Evolutionary conservation across 2,888 invertebrate genomes (phyloP).

Genomic region (Drosophila tripunctata): DNA sequence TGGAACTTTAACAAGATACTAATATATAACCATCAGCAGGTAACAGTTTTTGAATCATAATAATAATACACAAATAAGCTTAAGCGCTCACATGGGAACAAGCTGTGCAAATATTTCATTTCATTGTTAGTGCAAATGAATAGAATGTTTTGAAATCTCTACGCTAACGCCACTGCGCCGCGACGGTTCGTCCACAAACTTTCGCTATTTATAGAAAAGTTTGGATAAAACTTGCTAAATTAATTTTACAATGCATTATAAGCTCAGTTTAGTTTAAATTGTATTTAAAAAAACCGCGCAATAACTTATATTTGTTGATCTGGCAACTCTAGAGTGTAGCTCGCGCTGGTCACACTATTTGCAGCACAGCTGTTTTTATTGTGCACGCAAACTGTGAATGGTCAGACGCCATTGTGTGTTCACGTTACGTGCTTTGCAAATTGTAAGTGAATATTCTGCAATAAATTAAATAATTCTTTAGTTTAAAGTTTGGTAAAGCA

Average conservation of each 20-base stretch:
- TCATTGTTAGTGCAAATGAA: slow-evolving; percentile 40
- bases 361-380: slow-evolving; percentile 35
- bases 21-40: slow-evolving; percentile 43
- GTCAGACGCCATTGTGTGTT: slow-evolving; percentile 57
- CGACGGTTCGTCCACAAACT: slow-evolving; percentile 35
- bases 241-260: background rate
- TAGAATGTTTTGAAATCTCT: slow-evolving; percentile 74
- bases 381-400: slow-evolving; percentile 35
- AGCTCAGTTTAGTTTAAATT: background rate
- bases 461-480: slow-evolving; percentile 13
- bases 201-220: background rate
- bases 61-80: slow-evolving; percentile 40
- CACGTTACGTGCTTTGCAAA: slow-evolving; percentile 56
- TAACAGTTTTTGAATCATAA: slow-evolving; percentile 44
- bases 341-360: slow-evolving; percentile 28
- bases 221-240: background rate
- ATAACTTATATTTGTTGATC: background rate
- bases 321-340: slow-evolving; percentile 15
- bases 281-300: background rate
- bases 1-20: slow-evolving; percentile 56
- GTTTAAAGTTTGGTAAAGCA: no score
- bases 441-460: slow-evolving; percentile 46
- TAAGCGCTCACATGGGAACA: slow-evolving; percentile 49
- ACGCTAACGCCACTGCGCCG: slow-evolving; percentile 31
- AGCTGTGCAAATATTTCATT: slow-evolving; percentile 79